Evolutionary conservation across 2,888 invertebrate genomes (phyloP).

Genomic region (Drosophila picticornis): DNA sequence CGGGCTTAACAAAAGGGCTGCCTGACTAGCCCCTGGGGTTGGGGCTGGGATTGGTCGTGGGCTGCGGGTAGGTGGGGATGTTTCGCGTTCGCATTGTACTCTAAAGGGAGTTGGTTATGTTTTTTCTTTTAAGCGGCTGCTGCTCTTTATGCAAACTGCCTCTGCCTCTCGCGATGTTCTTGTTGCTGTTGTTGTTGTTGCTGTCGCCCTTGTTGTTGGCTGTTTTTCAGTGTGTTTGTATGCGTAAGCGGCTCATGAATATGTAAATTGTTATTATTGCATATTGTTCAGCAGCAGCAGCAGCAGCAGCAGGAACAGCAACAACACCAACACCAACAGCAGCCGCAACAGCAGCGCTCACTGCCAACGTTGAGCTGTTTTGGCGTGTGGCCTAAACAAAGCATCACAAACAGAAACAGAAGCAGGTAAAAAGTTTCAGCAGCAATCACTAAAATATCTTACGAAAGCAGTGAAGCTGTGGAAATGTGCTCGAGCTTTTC

Average conservation of each 20-base stretch:
- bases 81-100: conserved; percentile 15
- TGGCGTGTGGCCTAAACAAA: conserved; percentile 42
- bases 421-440: conserved; percentile 42
- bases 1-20: conserved; percentile 66
- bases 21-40: conserved; percentile 8
- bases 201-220: conserved; percentile 35
- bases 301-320: conserved; percentile 16
- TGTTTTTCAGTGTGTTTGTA: conserved; percentile 59
- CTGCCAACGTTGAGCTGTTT: conserved; percentile 24
- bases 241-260: conserved; percentile 74
- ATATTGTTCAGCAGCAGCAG: conserved; percentile 72
- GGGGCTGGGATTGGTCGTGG: no score
- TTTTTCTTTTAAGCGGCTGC: conserved; percentile 64
- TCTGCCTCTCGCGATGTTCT: conserved; percentile 15
- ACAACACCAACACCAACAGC: conserved; percentile 38
- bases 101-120: conserved; percentile 45
- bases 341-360: conserved; percentile 10
- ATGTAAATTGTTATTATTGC: conserved; percentile 81
- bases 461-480: conserved; percentile 16
- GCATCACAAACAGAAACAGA: conserved; percentile 9
- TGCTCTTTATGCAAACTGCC: conserved; percentile 77
- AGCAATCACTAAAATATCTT: conserved; percentile 36
- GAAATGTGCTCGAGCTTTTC: conserved; percentile 23
- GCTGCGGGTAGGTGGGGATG: neutral
- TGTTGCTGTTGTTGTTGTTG: conserved; percentile 22